Percentiles rank a stretch among this genome's conserved stretches.
Conservation (phyloP, 2,888 invertebrate genomes). For the Neoascia interrupta region DNA sequence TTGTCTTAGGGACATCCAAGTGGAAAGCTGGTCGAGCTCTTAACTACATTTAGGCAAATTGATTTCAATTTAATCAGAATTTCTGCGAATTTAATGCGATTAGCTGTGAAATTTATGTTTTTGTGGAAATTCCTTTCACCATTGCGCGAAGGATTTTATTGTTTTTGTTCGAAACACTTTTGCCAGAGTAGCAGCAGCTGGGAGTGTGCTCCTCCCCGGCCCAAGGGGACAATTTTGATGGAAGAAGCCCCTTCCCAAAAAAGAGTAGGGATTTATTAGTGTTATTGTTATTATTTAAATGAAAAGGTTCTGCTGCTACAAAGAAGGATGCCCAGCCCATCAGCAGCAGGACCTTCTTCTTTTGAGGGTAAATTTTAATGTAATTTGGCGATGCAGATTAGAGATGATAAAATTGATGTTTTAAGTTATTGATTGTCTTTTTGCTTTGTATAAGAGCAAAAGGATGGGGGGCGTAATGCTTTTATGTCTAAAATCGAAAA, state of each 20-base stretch:
- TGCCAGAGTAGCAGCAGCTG: too few species aligned
- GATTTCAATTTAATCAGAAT: constrained; percentile 69
- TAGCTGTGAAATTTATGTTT: constrained; percentile 68
- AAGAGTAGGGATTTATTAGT: constrained; percentile 18
- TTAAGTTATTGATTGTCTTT: constrained; percentile 48
- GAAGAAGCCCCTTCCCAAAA: background rate
- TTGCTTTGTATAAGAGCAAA: background rate
- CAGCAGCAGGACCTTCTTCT: background rate
- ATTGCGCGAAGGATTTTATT: constrained; percentile 21
- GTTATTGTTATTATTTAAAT: constrained; percentile 49
- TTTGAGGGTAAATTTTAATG: constrained; percentile 8
- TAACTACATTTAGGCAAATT: constrained; percentile 68
- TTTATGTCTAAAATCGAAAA: constrained; percentile 30
- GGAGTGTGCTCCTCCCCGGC: background rate
- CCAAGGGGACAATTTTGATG: constrained; percentile 30
- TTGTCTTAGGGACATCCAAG: constrained; percentile 1
- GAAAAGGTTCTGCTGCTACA: constrained; percentile 26
- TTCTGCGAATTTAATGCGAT: constrained; percentile 69
- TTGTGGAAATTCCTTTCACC: constrained; percentile 2
- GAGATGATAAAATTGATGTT: constrained; percentile 44
- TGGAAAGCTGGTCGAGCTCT: constrained; percentile 23
- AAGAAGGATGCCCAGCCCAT: too few species aligned
- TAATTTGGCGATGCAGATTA: constrained; percentile 35
- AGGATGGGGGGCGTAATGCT: background rate
- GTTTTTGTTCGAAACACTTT: constrained; percentile 11